Evolutionary conservation across 2,888 invertebrate species (phyloP).

Genomic region (Rutpela maculata): DNA sequence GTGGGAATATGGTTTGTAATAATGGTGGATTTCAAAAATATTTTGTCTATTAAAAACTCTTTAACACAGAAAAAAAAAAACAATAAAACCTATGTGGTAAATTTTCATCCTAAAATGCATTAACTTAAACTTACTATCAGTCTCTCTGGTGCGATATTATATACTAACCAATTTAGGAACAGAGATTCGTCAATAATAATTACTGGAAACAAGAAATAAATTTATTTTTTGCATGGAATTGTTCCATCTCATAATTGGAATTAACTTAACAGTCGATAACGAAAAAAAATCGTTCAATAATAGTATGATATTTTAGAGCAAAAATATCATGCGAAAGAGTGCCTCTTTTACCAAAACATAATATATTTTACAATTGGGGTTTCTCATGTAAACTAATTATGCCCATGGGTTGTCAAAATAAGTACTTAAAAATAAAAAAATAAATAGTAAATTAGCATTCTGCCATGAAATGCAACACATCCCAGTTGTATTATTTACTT

Average conservation of each 20-base stretch:
- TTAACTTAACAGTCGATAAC: constrained; percentile 26
- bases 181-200: constrained; percentile 51
- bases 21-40: not conserved
- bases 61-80: constrained; percentile 21
- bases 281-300: constrained; percentile 12
- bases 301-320: not conserved
- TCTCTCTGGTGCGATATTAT: constrained; percentile 63
- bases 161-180: constrained; percentile 56
- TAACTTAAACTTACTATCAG: constrained; percentile 61
- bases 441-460: not conserved
- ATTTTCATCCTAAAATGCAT: constrained; percentile 55
- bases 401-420: not conserved
- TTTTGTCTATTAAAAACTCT: constrained; percentile 36
- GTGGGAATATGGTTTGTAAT: not conserved
- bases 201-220: constrained; percentile 39
- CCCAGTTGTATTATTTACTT: not conserved
- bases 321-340: constrained; percentile 9
- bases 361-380: not conserved
- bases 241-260: constrained; percentile 23
- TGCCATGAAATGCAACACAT: not conserved
- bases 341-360: not conserved
- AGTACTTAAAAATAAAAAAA: constrained; percentile 2
- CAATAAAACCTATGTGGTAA: constrained; percentile 51
- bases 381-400: not conserved
- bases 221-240: constrained; percentile 14